These are phyloP conservation scores for Junco hyemalis DNA, from an alignment of 2,113 vertebrate species.

Conservation along the genomic window DNA sequence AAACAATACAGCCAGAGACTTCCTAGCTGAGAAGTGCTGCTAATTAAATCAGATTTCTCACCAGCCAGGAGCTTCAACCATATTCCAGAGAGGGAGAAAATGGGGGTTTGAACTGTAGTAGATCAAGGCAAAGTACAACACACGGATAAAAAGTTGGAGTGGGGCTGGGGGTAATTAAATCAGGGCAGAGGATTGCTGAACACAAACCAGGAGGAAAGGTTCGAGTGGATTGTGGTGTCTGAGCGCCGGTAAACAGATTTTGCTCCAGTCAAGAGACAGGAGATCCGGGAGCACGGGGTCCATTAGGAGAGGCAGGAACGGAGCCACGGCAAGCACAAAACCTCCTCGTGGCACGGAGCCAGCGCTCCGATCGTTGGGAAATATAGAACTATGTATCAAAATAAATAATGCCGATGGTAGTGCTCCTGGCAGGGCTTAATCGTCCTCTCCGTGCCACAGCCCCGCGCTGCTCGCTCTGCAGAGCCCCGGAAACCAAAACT, in stretches of 20 bases:
- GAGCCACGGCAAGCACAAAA: background rate
- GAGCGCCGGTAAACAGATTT: constrained; percentile 22
- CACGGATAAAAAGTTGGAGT: background rate
- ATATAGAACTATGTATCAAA: accelerated
- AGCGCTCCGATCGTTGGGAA: background rate
- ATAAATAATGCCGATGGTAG: accelerated
- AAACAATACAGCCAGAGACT: background rate
- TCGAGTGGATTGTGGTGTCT: background rate
- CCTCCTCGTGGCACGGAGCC: background rate
- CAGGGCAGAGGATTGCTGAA: background rate
- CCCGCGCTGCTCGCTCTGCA: background rate
- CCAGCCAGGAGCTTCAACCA: background rate
- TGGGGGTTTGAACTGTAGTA: accelerated
- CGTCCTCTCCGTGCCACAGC: background rate
- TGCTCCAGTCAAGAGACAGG: background rate
- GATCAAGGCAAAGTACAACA: background rate
- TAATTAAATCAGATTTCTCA: background rate
- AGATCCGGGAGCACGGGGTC: background rate
- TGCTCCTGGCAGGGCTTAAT: background rate
- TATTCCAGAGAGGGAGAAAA: background rate
- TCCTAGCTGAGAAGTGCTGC: background rate
- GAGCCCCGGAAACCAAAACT: background rate
- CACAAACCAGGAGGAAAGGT: background rate
- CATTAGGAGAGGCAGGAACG: background rate
- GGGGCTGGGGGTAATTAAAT: background rate